Evolutionary conservation across 1,140 invertebrate genomes (phyloP), one percentile per base, ranked within the genome.

Genomic region (Zeugodacus cucurbitae): DNA sequence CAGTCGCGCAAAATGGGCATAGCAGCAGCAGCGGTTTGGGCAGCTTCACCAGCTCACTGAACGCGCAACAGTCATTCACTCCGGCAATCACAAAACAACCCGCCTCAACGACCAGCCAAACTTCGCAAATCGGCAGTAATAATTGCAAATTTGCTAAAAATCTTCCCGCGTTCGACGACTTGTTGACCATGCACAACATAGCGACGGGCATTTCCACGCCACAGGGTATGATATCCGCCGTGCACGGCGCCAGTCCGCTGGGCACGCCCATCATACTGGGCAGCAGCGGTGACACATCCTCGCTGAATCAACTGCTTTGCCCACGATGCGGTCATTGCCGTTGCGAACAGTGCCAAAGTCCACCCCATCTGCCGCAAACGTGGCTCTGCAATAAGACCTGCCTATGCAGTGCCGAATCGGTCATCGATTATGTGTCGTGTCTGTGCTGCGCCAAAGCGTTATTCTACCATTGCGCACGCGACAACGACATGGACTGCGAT

Each of bases 381-480:
- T 99, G 98, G 98, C 95, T 98, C 89, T 98, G 98, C 94, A 96
- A 97, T 94, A 95, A 97, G 92, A 96, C 96, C 93, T 98, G 97
- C 94, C 95, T 97, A 90, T 97, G 97, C 94, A 98, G 97, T 90
- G 96, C 97, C 78, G 96, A 98, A 93, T 96, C 97, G 88, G 95
- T 96, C 89, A 95, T 99, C 89, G 97, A 98, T 94, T 97, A 97
- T 93, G 96, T 96, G 86, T 97, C 97, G 88, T 99, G 98, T 93
- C 95, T 99, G 94, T 99, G 98, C 94, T 98, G 97, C 94, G 97
- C 98, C 89, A 98, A 98, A 93, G 97, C 96, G 64, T 93, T 98
- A 48, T 98, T 98, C 93, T 99, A 99, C 94, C 98, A 99, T 93
- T 98, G 97, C 94, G 96, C 96, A 89, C 96, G 96, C 91, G 95